A percentile compares a stretch with the other conserved stretches of the same genome.
Evolutionary conservation across 2,888 invertebrate genomes (phyloP).

Genomic region (Nymphalis urticae): DNA sequence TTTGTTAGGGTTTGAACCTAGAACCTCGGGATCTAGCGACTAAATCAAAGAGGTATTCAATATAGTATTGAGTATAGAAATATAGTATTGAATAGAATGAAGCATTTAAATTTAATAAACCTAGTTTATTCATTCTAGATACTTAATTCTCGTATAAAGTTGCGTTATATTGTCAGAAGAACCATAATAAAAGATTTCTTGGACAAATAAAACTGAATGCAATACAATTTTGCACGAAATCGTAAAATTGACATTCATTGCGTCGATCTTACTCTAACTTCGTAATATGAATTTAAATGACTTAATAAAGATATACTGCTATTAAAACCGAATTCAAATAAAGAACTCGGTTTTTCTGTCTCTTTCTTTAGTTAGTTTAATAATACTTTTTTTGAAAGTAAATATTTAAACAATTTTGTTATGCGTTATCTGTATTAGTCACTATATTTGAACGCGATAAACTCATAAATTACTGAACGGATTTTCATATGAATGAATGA

Average conservation of each 20-base stretch:
- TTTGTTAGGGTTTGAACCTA: too few species aligned
- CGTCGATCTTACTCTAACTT: conserved; percentile 11
- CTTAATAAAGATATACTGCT: conserved; percentile 14
- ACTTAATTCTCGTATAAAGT: not conserved
- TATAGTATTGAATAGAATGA: not conserved
- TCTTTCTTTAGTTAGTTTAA: too few species aligned
- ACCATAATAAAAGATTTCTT: conserved; percentile 5
- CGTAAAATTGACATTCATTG: conserved; percentile 28
- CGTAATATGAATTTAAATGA: conserved; percentile 29
- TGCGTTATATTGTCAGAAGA: conserved; percentile 3
- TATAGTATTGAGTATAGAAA: too few species aligned
- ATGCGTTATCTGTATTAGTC: too few species aligned
- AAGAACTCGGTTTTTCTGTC: not conserved
- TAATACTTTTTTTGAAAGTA: too few species aligned
- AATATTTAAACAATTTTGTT: too few species aligned
- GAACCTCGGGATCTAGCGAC: too few species aligned
- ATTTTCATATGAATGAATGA: too few species aligned
- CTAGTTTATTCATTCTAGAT: not conserved
- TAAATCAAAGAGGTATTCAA: too few species aligned
- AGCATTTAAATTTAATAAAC: not conserved
- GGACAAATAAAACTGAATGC: conserved; percentile 1
- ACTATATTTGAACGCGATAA: too few species aligned
- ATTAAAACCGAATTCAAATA: conserved; percentile 10
- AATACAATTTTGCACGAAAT: conserved; percentile 18
- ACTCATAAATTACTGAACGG: too few species aligned